phyloP scores from a whole-genome alignment of 2,888 invertebrate species.

The Agrilus cyanescens region DNA sequence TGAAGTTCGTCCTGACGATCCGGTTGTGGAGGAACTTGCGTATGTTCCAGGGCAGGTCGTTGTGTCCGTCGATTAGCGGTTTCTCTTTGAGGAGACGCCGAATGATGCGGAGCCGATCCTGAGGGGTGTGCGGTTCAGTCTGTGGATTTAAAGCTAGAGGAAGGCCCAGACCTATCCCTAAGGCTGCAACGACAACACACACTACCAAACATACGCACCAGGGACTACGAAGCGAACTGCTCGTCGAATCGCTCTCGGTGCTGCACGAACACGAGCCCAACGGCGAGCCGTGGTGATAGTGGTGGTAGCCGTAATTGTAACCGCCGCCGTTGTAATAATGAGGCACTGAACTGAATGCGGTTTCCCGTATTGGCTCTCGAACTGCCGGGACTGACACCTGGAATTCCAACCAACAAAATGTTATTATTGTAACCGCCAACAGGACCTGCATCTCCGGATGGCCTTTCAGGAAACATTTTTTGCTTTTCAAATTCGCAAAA shows the following conservation, averaged over 20 bases:
- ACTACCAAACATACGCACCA: constrained; percentile 46
- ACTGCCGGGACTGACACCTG: no score
- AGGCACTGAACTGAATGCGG: constrained; percentile 27
- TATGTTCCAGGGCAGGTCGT: constrained; percentile 83
- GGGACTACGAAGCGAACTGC: constrained; percentile 38
- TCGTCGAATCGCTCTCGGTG: constrained; percentile 42
- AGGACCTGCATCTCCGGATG: no score
- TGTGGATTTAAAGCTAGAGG: constrained; percentile 38
- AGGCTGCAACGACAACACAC: constrained; percentile 45
- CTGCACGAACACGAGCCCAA: constrained; percentile 35
- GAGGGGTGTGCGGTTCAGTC: constrained; percentile 27
- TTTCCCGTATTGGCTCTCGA: constrained; percentile 28
- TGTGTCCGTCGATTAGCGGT: constrained; percentile 69
- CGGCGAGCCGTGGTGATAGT: constrained; percentile 23
- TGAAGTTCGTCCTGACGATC: constrained; percentile 54
- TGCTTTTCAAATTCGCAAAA: no score
- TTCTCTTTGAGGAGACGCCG: constrained; percentile 51
- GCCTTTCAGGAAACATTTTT: no score
- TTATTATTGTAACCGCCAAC: no score
- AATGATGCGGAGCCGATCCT: constrained; percentile 46
- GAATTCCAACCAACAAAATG: no score
- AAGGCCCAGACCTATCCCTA: constrained; percentile 46
- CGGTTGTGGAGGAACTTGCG: constrained; percentile 78
- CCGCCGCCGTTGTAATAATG: constrained; percentile 25
- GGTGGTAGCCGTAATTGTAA: constrained; percentile 21